Percentiles rank a stretch among this genome's conserved stretches.
phyloP scores from a whole-genome alignment of 2,888 invertebrate genomes.

The Arge pagana region DNA sequence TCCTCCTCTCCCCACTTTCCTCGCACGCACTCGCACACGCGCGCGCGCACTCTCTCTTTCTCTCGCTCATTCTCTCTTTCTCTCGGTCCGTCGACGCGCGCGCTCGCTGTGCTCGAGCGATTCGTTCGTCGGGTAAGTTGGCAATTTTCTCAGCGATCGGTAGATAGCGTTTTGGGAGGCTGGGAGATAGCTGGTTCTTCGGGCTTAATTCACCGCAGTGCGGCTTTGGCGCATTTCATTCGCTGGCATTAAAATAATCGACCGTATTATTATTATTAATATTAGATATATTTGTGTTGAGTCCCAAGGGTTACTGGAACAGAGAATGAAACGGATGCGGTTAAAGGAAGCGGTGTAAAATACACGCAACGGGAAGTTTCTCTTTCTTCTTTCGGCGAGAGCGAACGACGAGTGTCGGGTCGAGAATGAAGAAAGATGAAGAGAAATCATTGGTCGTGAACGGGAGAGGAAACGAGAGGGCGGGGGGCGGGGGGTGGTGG shows the following conservation, averaged over 20 bases:
- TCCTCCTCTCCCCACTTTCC: conserved; percentile 9
- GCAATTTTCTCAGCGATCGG: too few species aligned
- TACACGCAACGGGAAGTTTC: neutral
- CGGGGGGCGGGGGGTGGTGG: too few species aligned
- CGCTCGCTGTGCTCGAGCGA: neutral
- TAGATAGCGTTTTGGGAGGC: too few species aligned
- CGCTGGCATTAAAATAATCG: conserved; percentile 53
- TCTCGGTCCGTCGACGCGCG: conserved; percentile 5
- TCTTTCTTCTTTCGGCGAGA: neutral
- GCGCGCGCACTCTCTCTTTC: conserved; percentile 11
- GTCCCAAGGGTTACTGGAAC: conserved; percentile 57
- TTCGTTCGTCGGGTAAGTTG: neutral
- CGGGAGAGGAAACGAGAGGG: too few species aligned
- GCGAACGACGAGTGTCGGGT: too few species aligned
- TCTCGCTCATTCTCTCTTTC: conserved; percentile 10
- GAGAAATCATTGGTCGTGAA: too few species aligned
- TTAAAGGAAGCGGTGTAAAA: too few species aligned
- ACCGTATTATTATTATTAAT: conserved; percentile 55
- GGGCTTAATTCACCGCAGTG: too few species aligned
- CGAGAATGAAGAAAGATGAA: too few species aligned
- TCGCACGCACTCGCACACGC: too few species aligned
- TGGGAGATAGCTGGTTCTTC: conserved; percentile 5
- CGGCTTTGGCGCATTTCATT: conserved; percentile 46
- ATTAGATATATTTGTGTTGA: conserved; percentile 56
- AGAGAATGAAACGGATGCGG: conserved; percentile 38